Evolutionary conservation across 2,797 vertebrate genomes (phyloP).

Genomic region (Parotocinclus haroldoi): DNA sequence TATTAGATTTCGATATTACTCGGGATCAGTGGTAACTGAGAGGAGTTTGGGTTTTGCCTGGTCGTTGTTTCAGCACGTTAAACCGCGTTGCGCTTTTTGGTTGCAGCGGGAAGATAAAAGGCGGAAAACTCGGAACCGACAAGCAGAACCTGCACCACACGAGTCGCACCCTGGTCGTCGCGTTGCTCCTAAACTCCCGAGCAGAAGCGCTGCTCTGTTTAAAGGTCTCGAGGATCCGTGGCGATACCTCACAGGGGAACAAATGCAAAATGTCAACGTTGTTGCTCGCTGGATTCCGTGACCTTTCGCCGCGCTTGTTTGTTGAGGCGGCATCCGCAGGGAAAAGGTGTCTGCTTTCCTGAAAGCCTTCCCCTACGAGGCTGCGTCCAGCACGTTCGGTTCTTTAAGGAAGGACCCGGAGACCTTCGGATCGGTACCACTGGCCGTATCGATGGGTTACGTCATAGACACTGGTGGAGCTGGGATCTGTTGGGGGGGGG

Average conservation of each 20-base stretch:
- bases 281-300: constrained; percentile 23
- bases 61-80: too few species aligned
- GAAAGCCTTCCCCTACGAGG: neutral
- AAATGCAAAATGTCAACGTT: constrained; percentile 17
- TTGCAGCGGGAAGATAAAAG: too few species aligned
- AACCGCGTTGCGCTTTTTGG: too few species aligned
- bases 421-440: neutral
- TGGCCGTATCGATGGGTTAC: neutral
- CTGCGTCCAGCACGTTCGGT: neutral
- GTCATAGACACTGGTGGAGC: too few species aligned
- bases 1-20: too few species aligned
- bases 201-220: neutral
- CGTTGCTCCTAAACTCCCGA: neutral
- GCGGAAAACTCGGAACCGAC: too few species aligned
- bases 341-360: neutral
- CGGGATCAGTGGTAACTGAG: too few species aligned
- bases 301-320: constrained; percentile 19
- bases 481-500: too few species aligned
- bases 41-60: too few species aligned
- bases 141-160: too few species aligned
- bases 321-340: constrained; percentile 3
- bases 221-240: neutral
- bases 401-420: neutral
- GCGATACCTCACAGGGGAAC: constrained; percentile 15
- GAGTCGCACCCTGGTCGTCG: too few species aligned